Conservation (phyloP, 2,888 invertebrate genomes). For the Malachius bipustulatus region DNA sequence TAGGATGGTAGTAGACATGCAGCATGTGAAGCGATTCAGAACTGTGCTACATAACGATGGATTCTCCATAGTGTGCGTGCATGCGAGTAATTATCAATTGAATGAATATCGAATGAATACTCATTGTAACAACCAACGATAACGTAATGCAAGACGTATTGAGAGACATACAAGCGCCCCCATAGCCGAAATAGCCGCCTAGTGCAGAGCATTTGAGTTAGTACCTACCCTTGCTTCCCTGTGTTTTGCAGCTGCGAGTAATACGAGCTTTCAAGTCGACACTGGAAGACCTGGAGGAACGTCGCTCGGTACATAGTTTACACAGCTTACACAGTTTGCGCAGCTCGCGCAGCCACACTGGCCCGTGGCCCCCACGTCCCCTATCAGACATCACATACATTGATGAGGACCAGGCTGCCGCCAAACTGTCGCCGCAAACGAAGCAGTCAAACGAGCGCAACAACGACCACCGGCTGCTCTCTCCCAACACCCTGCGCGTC, state of each 20-base stretch:
- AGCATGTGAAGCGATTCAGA: too few relatives aligned
- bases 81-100: too few relatives aligned
- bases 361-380: slow-evolving; percentile 50
- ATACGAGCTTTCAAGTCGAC: slow-evolving; percentile 99
- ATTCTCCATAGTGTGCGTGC: too few relatives aligned
- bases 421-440: slow-evolving; percentile 32
- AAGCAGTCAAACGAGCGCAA: slow-evolving; percentile 33
- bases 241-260: slow-evolving; percentile 95
- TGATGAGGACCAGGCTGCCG: slow-evolving; percentile 36
- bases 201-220: slow-evolving; percentile 37
- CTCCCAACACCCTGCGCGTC: slow-evolving; percentile 39
- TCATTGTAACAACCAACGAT: too few relatives aligned
- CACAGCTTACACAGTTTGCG: slow-evolving; percentile 82
- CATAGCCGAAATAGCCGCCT: too few relatives aligned
- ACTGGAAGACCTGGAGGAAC: slow-evolving; percentile 98
- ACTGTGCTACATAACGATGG: too few relatives aligned
- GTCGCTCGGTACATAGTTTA: slow-evolving; percentile 95
- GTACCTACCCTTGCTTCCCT: slow-evolving; percentile 44
- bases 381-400: slow-evolving; percentile 71
- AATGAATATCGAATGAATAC: too few relatives aligned
- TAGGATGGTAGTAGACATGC: too few relatives aligned
- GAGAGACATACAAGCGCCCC: too few relatives aligned
- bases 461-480: slow-evolving; percentile 35
- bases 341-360: slow-evolving; percentile 64
- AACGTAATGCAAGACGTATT: too few relatives aligned